Evolutionary conservation across 2,113 vertebrate genomes (phyloP).

Genomic region (Halichoerus grypus): DNA sequence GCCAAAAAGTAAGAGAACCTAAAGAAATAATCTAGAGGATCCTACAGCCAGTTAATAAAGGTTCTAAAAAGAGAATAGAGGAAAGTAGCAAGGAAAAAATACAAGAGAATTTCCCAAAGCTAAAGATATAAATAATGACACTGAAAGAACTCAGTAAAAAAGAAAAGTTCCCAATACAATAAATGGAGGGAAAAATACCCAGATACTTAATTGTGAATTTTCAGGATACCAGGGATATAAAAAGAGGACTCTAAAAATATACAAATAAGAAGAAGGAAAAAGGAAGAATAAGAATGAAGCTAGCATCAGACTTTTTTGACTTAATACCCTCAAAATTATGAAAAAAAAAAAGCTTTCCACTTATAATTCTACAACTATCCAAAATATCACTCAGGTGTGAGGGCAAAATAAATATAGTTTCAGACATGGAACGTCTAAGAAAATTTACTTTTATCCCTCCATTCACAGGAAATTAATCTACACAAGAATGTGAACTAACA

Average conservation of each 20-base stretch:
- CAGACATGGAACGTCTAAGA: neutral
- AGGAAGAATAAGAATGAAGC: neutral
- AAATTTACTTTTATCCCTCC: slow-evolving; percentile 32
- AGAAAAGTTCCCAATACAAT: neutral
- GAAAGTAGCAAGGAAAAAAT: neutral
- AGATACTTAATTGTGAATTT: neutral
- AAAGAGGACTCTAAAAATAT: neutral
- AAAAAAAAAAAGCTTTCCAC: neutral
- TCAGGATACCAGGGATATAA: neutral
- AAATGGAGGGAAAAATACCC: neutral
- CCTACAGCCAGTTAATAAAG: neutral
- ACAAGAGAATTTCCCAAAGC: neutral
- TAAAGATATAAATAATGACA: neutral
- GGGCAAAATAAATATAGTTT: slow-evolving; percentile 19
- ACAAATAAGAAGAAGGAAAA: neutral
- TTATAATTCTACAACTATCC: neutral
- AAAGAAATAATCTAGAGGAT: neutral
- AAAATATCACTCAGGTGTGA: slow-evolving; percentile 30
- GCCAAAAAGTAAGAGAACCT: neutral
- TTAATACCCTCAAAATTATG: neutral
- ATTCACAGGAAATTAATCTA: slow-evolving; percentile 50
- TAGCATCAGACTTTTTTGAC: neutral
- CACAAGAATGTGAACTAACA: neutral
- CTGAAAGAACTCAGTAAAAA: neutral
- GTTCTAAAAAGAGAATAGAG: neutral